Conservation (phyloP, 2,797 vertebrate species). For the Chiroxiphia lanceolata region DNA sequence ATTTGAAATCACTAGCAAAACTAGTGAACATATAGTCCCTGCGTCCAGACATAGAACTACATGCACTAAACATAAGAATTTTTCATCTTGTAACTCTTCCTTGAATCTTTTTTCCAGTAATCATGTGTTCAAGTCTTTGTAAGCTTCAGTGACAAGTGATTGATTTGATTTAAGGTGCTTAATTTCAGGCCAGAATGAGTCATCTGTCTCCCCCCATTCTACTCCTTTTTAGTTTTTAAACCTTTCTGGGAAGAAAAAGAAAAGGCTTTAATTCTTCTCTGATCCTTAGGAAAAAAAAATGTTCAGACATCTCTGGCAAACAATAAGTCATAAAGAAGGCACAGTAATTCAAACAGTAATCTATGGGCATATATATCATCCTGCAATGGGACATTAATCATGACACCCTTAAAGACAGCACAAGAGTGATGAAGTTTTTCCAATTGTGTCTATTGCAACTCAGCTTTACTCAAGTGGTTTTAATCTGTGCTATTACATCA, state of each 20-base stretch:
- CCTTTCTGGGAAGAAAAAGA: constrained; percentile 36
- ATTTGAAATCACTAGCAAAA: not conserved
- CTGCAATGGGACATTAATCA: constrained; percentile 86
- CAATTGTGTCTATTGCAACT: constrained; percentile 82
- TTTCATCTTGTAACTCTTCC: not conserved
- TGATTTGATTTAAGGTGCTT: constrained; percentile 58
- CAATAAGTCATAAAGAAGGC: constrained; percentile 84
- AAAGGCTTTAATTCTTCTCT: constrained; percentile 72
- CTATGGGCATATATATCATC: constrained; percentile 85
- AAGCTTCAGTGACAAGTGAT: constrained; percentile 42
- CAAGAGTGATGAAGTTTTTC: constrained; percentile 72
- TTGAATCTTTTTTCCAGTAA: constrained; percentile 40
- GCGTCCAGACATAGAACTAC: not conserved
- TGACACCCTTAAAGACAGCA: constrained; percentile 66
- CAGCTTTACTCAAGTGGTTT: constrained; percentile 66
- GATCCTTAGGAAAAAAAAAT: constrained; percentile 80
- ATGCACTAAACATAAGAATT: not conserved
- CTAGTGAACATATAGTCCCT: not conserved
- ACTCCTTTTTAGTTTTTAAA: constrained; percentile 21
- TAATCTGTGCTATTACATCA: constrained; percentile 71
- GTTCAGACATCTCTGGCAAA: constrained; percentile 76
- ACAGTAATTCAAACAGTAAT: constrained; percentile 82
- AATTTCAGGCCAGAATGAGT: constrained; percentile 59
- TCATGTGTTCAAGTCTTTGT: constrained; percentile 38
- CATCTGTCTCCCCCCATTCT: not conserved